These are phyloP conservation scores for Romanogobio albipinnatus DNA, from an alignment of 2,113 vertebrate species.

Conservation along the genomic window DNA sequence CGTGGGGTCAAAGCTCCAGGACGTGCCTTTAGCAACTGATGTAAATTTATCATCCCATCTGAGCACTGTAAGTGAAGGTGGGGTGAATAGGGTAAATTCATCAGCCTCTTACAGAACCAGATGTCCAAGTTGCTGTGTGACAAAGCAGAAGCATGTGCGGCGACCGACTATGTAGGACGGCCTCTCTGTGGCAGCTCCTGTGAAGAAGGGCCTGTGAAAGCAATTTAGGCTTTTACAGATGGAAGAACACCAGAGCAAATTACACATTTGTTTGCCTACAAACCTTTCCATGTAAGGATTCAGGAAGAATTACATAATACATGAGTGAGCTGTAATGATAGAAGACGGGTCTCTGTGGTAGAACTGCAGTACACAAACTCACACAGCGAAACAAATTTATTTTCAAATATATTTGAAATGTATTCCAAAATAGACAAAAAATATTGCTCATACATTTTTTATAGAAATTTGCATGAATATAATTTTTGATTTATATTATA, in stretches of 20 bases:
- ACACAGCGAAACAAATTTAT: background rate
- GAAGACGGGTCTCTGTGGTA: background rate
- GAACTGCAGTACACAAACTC: background rate
- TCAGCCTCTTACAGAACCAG: constrained; percentile 50
- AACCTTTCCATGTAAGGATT: constrained; percentile 15
- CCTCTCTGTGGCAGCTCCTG: constrained; percentile 42
- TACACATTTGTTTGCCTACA: constrained; percentile 34
- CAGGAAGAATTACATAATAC: constrained; percentile 13
- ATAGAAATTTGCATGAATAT: too few species aligned
- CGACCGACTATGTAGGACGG: constrained; percentile 22
- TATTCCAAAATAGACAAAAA: background rate
- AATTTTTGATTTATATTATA: background rate
- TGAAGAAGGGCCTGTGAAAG: constrained; percentile 47
- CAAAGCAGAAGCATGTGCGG: constrained; percentile 59
- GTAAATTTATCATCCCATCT: constrained; percentile 64
- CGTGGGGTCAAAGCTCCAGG: constrained; percentile 67
- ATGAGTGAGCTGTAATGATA: background rate
- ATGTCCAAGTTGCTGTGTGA: constrained; percentile 59
- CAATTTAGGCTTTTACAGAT: constrained; percentile 41
- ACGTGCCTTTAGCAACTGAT: constrained; percentile 63
- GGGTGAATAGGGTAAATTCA: constrained; percentile 43
- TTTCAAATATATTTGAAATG: background rate
- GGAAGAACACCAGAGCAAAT: constrained; percentile 39
- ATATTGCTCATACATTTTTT: background rate
- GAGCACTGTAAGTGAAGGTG: constrained; percentile 57